A percentile compares a stretch with the other conserved stretches of the same genome.
Conservation (phyloP, 2,113 vertebrate species). For the Brachyistius frenatus region DNA sequence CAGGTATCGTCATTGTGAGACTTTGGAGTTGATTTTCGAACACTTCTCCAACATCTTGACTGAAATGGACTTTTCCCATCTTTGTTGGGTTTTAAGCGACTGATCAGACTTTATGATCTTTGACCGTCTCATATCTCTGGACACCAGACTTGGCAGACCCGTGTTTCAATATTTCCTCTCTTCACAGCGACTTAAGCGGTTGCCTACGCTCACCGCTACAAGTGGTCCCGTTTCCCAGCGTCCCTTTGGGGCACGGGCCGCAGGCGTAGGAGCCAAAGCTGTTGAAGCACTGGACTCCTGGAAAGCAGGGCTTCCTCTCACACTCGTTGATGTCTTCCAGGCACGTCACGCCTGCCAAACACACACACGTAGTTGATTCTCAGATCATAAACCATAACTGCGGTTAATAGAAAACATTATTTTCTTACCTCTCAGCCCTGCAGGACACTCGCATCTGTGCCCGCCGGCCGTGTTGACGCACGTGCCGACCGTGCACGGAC, state of each 20-base stretch:
- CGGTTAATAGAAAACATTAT: too few relatives aligned
- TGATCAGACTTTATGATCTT: background rate
- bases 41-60: too few relatives aligned
- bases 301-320: slow-evolving; percentile 82
- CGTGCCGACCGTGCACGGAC: slow-evolving; percentile 67
- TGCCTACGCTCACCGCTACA: slow-evolving; percentile 75
- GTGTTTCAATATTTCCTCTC: too few relatives aligned
- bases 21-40: too few relatives aligned
- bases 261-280: slow-evolving; percentile 84
- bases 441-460: slow-evolving; percentile 79
- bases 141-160: too few relatives aligned
- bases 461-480: slow-evolving; percentile 64
- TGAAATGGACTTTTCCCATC: too few relatives aligned
- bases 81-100: background rate
- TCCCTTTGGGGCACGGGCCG: slow-evolving; percentile 79
- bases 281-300: slow-evolving; percentile 80
- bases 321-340: slow-evolving; percentile 86
- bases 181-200: too few relatives aligned
- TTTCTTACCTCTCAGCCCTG: slow-evolving; percentile 79
- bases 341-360: slow-evolving; percentile 77
- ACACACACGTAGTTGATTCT: background rate
- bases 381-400: background rate
- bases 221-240: slow-evolving; percentile 75
- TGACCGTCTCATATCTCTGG: too few relatives aligned
- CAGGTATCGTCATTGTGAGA: too few relatives aligned